phyloP scores from a whole-genome alignment of 2,797 vertebrate species.

The Arremon aurantiirostris region DNA sequence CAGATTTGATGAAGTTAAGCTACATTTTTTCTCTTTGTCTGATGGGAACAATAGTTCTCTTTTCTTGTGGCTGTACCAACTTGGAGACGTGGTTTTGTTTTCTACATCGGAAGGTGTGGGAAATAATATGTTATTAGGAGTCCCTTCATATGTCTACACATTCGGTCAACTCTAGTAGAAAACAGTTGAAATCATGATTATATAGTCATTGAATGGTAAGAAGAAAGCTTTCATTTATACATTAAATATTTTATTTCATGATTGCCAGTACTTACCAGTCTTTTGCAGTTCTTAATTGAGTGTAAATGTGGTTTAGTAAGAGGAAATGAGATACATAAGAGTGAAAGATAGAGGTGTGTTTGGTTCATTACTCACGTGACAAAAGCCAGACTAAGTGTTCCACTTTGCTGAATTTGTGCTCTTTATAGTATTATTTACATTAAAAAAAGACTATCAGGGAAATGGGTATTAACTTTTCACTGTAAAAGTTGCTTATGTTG shows the following conservation, averaged over 20 bases:
- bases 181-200: not conserved
- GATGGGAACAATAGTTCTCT: not conserved
- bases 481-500: not conserved
- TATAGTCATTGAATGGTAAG: not conserved
- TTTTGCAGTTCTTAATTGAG: not conserved
- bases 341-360: not conserved
- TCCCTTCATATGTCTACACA: not conserved
- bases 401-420: not conserved
- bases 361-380: not conserved
- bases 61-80: not conserved
- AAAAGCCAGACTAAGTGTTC: not conserved
- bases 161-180: not conserved
- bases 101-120: not conserved
- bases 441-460: not conserved
- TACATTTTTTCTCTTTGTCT: not conserved
- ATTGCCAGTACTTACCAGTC: not conserved
- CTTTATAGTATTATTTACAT: not conserved
- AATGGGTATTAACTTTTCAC: not conserved
- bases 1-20: not conserved
- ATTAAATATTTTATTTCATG: not conserved
- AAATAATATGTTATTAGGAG: not conserved
- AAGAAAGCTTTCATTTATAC: not conserved
- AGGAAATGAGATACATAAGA: not conserved
- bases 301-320: not conserved
- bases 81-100: not conserved